Conservation (phyloP, 2,888 invertebrate species). For the Graphium colonna region DNA sequence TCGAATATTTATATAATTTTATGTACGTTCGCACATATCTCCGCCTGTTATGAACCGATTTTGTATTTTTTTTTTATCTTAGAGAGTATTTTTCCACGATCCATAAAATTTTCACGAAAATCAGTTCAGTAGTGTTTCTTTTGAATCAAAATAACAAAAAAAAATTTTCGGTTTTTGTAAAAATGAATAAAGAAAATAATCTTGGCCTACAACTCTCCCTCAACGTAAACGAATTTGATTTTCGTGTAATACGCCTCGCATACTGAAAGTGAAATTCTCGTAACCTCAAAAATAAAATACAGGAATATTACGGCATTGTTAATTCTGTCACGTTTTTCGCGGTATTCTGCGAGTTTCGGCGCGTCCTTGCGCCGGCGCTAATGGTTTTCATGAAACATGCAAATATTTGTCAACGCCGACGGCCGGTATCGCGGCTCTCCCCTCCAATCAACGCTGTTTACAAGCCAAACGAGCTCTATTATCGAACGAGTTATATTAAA, state of each 20-base stretch:
- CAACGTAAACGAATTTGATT: not conserved
- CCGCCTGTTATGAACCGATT: too few relatives aligned
- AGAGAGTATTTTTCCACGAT: too few relatives aligned
- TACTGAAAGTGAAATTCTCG: not conserved
- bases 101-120: too few relatives aligned
- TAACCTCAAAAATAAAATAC: not conserved
- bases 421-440: not conserved
- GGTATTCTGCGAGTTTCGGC: not conserved
- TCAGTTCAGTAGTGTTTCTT: too few relatives aligned
- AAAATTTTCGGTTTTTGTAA: too few relatives aligned
- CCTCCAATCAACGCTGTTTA: conserved; percentile 14
- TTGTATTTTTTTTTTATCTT: too few relatives aligned
- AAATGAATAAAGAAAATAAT: too few relatives aligned
- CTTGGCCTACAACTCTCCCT: too few relatives aligned
- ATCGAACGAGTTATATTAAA: too few relatives aligned
- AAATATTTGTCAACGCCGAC: conserved; percentile 14
- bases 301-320: not conserved
- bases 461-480: conserved; percentile 6
- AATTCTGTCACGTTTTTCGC: not conserved
- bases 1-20: too few relatives aligned
- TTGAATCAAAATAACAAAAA: too few relatives aligned
- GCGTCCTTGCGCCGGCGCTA: conserved; percentile 2
- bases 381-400: conserved; percentile 12
- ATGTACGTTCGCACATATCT: too few relatives aligned
- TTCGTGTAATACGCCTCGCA: not conserved